Conservation (phyloP, 92 coral and sea anemone genomes). For the Epizoanthus fatuus region DNA sequence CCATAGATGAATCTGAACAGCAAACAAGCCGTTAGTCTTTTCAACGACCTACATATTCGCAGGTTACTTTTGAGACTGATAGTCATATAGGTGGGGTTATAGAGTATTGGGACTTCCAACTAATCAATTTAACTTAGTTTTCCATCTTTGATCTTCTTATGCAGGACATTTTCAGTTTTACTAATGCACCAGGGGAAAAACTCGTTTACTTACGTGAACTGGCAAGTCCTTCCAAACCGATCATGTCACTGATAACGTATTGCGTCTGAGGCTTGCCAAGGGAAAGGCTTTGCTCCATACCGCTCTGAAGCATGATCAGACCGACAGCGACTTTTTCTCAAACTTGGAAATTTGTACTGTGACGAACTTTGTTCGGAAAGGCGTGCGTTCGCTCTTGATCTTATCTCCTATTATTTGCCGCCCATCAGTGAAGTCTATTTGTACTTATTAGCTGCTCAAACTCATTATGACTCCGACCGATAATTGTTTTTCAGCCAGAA, state of each 20-base stretch:
- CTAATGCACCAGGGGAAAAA: background rate
- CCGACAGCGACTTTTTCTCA: constrained; percentile 30
- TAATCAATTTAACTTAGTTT: background rate
- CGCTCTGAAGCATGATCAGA: constrained; percentile 25
- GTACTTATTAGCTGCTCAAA: constrained; percentile 92
- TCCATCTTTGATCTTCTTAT: background rate
- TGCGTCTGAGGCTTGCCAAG: constrained; percentile 86
- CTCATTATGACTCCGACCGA: constrained; percentile 84
- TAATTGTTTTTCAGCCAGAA: constrained; percentile 82
- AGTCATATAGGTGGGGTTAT: background rate
- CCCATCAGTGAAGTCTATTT: constrained; percentile 67
- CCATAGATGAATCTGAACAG: constrained; percentile 83
- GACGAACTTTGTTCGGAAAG: constrained; percentile 36
- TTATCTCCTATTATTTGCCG: constrained; percentile 31
- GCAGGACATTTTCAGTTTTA: background rate
- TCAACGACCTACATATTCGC: background rate
- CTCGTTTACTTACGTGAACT: constrained; percentile 75
- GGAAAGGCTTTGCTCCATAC: constrained; percentile 80
- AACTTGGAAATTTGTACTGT: constrained; percentile 37
- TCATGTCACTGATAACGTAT: constrained; percentile 88
- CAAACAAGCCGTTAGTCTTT: constrained; percentile 17
- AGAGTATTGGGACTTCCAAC: constrained; percentile 35
- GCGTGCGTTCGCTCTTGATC: constrained; percentile 26
- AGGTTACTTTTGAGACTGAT: background rate
- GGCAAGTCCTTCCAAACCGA: constrained; percentile 79